Conservation (phyloP, 2,888 invertebrate species). For the Spodoptera exigua region DNA sequence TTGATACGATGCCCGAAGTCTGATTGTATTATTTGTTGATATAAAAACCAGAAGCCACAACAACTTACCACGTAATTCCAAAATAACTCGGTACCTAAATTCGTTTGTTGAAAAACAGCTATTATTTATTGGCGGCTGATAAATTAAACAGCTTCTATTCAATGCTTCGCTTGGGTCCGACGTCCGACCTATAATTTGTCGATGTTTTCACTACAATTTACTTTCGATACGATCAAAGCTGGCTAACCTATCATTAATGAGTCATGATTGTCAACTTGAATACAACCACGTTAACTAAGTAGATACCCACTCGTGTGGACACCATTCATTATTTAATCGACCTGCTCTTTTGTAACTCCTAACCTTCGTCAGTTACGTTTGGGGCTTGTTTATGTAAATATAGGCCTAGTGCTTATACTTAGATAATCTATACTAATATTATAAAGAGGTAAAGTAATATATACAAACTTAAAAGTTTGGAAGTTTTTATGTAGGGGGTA, state of each 20-base stretch:
- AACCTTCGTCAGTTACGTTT: too few species aligned
- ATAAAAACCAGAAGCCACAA: too few species aligned
- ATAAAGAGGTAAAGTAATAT: too few species aligned
- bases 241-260: slow-evolving; percentile 26
- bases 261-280: slow-evolving; percentile 12
- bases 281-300: not conserved
- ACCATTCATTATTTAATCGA: not conserved
- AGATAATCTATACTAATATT: too few species aligned
- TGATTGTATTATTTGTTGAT: too few species aligned
- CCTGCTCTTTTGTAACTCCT: too few species aligned
- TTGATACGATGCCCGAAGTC: too few species aligned
- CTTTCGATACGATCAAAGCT: slow-evolving; percentile 26
- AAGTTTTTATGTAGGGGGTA: too few species aligned
- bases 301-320: slow-evolving; percentile 2
- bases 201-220: slow-evolving; percentile 27
- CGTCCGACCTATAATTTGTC: slow-evolving; percentile 25
- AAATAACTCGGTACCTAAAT: not conserved
- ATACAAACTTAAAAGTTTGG: too few species aligned
- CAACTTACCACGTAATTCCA: not conserved
- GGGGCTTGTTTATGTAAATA: too few species aligned
- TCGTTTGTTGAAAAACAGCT: slow-evolving; percentile 9
- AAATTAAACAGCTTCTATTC: slow-evolving; percentile 9
- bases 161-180: not conserved
- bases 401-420: too few species aligned
- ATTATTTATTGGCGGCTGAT: slow-evolving; percentile 19